These are phyloP conservation scores for Epicauta chinensis DNA, from an alignment of 1,140 invertebrate genomes.

Conservation along the genomic window DNA sequence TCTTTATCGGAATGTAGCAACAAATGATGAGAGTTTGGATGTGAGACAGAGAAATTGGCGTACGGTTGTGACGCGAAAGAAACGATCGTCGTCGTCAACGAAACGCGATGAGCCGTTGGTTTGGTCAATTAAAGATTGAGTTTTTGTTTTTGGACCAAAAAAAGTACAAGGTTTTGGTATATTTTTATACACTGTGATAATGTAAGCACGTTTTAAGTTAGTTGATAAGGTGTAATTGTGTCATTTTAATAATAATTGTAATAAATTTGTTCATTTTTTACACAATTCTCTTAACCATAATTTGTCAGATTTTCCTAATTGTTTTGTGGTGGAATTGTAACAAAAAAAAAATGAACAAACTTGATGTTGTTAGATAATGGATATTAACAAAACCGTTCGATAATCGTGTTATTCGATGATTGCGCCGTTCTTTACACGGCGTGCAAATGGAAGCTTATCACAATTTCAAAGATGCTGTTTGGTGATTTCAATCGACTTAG, in stretches of 20 bases:
- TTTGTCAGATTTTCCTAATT: no score
- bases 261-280: neutral
- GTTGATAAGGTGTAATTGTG: conserved; percentile 11
- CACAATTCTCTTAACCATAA: neutral
- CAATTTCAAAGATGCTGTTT: no score
- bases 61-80: conserved; percentile 22
- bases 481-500: no score
- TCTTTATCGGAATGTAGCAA: conserved; percentile 31
- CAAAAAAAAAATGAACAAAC: no score
- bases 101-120: conserved; percentile 42
- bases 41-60: conserved; percentile 37
- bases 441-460: no score
- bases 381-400: no score
- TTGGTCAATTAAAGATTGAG: conserved; percentile 22
- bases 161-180: conserved; percentile 7
- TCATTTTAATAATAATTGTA: conserved; percentile 8
- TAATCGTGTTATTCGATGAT: no score
- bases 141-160: no score
- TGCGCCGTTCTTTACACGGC: no score
- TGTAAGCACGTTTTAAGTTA: conserved; percentile 2
- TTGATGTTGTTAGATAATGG: no score
- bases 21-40: conserved; percentile 40
- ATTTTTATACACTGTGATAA: conserved; percentile 9
- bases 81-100: conserved; percentile 36
- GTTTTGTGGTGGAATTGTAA: no score